Conservation (phyloP, 1,140 invertebrate genomes). For the Rhagoletis zephyria region DNA sequence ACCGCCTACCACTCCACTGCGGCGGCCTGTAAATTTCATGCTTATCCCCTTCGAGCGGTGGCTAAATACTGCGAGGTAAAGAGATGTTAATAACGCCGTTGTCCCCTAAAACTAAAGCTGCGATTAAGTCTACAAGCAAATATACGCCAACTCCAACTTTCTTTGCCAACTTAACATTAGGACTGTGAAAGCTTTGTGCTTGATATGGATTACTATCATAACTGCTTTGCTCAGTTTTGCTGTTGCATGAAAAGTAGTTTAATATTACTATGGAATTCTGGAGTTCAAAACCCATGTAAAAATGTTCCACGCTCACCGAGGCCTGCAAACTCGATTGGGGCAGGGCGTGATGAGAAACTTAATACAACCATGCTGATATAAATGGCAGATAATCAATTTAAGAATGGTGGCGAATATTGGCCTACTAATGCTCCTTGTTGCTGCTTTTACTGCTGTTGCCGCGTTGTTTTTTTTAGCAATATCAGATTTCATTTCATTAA, state of each 20-base stretch:
- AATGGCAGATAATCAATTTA: conserved; percentile 56
- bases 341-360: conserved; percentile 55
- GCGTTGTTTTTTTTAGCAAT: conserved; percentile 35
- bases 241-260: conserved; percentile 20
- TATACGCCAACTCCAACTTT: not conserved
- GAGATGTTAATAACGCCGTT: not conserved
- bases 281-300: too few relatives aligned
- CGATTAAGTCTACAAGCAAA: not conserved
- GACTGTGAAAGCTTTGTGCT: not conserved
- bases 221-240: not conserved
- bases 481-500: conserved; percentile 58
- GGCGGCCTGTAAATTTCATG: too few relatives aligned
- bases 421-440: conserved; percentile 27
- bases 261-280: not conserved
- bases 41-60: conserved; percentile 8
- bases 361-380: conserved; percentile 50
- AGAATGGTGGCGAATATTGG: conserved; percentile 18
- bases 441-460: conserved; percentile 7
- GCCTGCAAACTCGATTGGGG: conserved; percentile 4
- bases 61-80: not conserved
- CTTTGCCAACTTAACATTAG: not conserved
- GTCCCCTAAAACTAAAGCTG: not conserved
- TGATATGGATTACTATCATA: not conserved
- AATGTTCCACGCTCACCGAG: not conserved
- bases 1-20: too few relatives aligned